Conservation (phyloP, 2,888 invertebrate species). For the Drosophila paranaensis region DNA sequence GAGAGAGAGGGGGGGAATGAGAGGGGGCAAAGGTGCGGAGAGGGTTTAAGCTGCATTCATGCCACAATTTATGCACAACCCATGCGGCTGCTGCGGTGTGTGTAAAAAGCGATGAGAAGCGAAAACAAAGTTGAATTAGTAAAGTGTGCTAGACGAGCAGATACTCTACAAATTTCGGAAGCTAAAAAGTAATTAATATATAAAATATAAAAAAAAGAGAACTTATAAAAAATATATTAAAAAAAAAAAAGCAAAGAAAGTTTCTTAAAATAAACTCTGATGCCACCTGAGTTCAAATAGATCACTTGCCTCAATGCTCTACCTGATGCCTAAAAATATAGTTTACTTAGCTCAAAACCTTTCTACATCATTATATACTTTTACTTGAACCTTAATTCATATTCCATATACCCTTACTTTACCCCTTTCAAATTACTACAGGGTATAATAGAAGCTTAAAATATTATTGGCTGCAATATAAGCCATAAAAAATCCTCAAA, state of each 20-base stretch:
- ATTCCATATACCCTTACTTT: background rate
- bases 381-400: too few relatives aligned
- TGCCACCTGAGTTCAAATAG: background rate
- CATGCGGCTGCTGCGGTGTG: slow-evolving; percentile 55
- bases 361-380: background rate
- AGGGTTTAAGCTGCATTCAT: slow-evolving; percentile 34
- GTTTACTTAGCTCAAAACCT: background rate
- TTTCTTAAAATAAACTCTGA: too few relatives aligned
- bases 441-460: slow-evolving; percentile 22
- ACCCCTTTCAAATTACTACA: background rate
- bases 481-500: slow-evolving; percentile 36
- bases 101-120: slow-evolving; percentile 29
- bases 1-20: background rate
- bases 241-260: too few relatives aligned
- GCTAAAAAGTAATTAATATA: too few relatives aligned
- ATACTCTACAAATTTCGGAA: slow-evolving; percentile 1
- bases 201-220: too few relatives aligned
- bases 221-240: background rate
- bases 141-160: background rate
- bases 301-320: background rate
- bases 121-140: slow-evolving; percentile 5
- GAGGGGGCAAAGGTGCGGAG: background rate
- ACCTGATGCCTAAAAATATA: background rate
- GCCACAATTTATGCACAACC: slow-evolving; percentile 73
- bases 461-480: slow-evolving; percentile 28